Conservation (phyloP, 1,140 invertebrate genomes). For the Arion vulgaris region DNA sequence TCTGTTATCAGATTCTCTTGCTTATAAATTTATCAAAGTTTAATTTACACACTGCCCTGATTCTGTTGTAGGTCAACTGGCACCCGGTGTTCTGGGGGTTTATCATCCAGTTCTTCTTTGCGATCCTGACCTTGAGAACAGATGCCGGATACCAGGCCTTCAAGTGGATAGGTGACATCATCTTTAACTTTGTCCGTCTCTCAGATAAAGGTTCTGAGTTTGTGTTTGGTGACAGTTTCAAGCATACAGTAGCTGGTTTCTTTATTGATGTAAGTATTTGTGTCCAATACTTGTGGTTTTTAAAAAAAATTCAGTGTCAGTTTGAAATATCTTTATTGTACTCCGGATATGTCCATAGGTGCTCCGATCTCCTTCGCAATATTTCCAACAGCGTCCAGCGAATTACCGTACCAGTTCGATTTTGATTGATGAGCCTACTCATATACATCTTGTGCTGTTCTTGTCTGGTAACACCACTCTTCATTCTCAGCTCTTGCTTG, state of each 20-base stretch:
- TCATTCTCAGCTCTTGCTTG: too few species aligned
- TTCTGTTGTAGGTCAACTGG: conserved; percentile 12
- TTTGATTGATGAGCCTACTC: too few species aligned
- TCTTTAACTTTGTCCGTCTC: background rate
- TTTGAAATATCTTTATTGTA: too few species aligned
- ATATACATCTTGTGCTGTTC: too few species aligned
- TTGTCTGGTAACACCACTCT: background rate
- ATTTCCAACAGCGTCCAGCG: too few species aligned
- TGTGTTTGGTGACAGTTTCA: conserved; percentile 16
- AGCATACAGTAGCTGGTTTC: background rate
- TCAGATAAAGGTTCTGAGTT: conserved; percentile 4
- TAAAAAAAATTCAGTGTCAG: too few species aligned
- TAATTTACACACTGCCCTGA: too few species aligned
- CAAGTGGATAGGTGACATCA: conserved; percentile 9
- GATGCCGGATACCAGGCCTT: background rate
- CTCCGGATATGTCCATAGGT: too few species aligned
- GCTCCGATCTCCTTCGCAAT: too few species aligned
- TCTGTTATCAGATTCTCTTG: too few species aligned
- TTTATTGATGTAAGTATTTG: conserved; percentile 8
- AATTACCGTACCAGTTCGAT: too few species aligned
- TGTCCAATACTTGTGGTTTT: background rate
- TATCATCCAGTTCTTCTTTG: conserved; percentile 2
- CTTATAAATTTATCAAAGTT: too few species aligned
- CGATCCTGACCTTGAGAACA: conserved; percentile 8
- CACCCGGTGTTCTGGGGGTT: conserved; percentile 21